These are phyloP conservation scores for Andrena haemorrhoa DNA, from an alignment of 2,888 invertebrate species.

Conservation along the genomic window DNA sequence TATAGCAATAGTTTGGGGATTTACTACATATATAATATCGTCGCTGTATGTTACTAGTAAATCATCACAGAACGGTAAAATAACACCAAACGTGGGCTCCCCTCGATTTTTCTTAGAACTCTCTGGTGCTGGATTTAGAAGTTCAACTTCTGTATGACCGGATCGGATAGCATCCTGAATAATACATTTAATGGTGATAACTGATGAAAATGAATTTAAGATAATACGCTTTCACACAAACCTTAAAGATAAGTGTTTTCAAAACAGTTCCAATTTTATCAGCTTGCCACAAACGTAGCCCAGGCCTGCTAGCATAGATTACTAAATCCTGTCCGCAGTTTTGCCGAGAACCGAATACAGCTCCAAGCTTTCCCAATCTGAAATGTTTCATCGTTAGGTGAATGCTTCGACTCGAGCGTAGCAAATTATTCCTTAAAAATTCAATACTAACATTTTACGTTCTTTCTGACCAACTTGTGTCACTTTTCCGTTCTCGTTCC, in stretches of 20 bases:
- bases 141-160: conserved; percentile 88
- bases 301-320: conserved; percentile 93
- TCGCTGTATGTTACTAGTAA: conserved; percentile 91
- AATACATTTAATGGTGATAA: conserved; percentile 10
- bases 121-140: conserved; percentile 89
- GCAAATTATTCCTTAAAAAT: conserved; percentile 1
- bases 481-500: conserved; percentile 89
- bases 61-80: conserved; percentile 89
- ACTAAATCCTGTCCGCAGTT: conserved; percentile 86
- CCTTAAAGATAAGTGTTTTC: conserved; percentile 94
- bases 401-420: background rate
- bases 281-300: conserved; percentile 94
- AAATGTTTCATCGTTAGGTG: conserved; percentile 51
- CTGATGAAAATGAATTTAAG: background rate
- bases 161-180: conserved; percentile 79
- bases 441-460: conserved; percentile 89
- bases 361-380: conserved; percentile 89
- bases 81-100: conserved; percentile 88
- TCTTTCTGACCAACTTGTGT: conserved; percentile 95
- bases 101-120: conserved; percentile 83
- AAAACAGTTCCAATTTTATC: conserved; percentile 91
- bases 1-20: conserved; percentile 87
- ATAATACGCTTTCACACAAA: conserved; percentile 73
- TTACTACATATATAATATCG: conserved; percentile 90
- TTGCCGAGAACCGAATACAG: conserved; percentile 87